phyloP scores from a whole-genome alignment of 2,797 vertebrate genomes.

The Iguana delicatissima region DNA sequence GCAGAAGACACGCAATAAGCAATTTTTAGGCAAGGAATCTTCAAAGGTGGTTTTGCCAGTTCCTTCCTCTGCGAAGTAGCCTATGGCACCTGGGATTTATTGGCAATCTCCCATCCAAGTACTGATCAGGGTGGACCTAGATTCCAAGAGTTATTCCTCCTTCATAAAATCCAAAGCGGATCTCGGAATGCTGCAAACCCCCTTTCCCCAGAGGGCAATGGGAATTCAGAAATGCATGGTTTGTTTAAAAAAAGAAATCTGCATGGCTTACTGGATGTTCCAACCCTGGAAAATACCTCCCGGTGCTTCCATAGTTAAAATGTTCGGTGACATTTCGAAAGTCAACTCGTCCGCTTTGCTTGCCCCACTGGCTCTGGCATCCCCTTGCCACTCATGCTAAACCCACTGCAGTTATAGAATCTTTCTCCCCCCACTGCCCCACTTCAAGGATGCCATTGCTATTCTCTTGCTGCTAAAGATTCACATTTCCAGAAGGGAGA shows the following conservation, averaged over 20 bases:
- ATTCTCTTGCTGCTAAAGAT: neutral
- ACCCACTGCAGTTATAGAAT: conserved; percentile 7
- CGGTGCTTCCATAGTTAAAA: conserved; percentile 33
- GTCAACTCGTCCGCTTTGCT: neutral
- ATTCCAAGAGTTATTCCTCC: neutral
- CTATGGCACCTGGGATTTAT: no score
- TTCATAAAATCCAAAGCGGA: conserved; percentile 17
- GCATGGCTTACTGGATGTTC: conserved; percentile 19
- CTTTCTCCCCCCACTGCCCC: neutral
- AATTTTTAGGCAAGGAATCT: no score
- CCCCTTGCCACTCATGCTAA: conserved; percentile 29
- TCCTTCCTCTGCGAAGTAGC: no score
- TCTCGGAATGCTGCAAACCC: conserved; percentile 25
- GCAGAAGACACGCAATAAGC: no score
- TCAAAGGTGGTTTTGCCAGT: no score
- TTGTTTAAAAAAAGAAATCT: neutral
- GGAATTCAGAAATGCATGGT: neutral
- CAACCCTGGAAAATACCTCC: conserved; percentile 5
- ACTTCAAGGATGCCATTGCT: fast-evolving
- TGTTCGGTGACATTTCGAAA: conserved; percentile 51
- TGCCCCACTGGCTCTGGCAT: neutral
- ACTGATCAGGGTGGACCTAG: no score
- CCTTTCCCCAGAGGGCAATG: conserved; percentile 37
- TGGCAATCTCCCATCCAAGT: no score
- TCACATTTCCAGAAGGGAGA: conserved; percentile 18